Conservation (phyloP, 1,140 invertebrate species). For the Anoplolepis gracilipes region DNA sequence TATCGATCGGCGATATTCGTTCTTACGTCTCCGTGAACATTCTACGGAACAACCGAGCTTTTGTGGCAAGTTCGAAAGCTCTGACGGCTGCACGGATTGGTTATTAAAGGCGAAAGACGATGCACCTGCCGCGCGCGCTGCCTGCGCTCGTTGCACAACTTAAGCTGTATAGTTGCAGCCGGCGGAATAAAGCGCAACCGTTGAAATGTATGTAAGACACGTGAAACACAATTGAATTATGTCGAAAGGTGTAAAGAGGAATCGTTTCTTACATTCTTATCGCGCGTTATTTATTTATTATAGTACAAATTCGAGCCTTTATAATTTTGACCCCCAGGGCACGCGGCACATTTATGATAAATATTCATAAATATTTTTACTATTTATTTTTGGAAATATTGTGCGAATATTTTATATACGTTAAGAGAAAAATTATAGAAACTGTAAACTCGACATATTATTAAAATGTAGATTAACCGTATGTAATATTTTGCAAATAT, state of each 20-base stretch:
- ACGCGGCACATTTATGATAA: too few relatives aligned
- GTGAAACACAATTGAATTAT: not conserved
- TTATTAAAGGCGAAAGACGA: constrained; percentile 55
- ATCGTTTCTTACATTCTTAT: not conserved
- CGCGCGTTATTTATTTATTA: too few relatives aligned
- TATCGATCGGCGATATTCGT: constrained; percentile 44
- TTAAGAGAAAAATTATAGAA: too few relatives aligned
- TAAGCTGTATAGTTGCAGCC: constrained; percentile 43
- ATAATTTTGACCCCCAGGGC: too few relatives aligned
- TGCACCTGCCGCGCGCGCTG: constrained; percentile 41
- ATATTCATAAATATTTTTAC: too few relatives aligned
- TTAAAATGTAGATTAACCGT: too few relatives aligned
- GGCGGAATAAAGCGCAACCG: not conserved
- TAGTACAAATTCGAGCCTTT: too few relatives aligned
- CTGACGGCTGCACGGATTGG: constrained; percentile 53
- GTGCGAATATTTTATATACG: too few relatives aligned
- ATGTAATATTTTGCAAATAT: too few relatives aligned
- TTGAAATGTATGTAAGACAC: not conserved
- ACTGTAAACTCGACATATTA: too few relatives aligned
- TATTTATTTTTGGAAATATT: too few relatives aligned
- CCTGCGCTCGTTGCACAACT: constrained; percentile 27
- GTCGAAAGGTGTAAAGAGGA: not conserved
- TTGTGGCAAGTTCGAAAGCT: constrained; percentile 56
- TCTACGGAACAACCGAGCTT: constrained; percentile 51
- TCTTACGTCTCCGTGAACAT: constrained; percentile 34